These are phyloP conservation scores for Cosmia trapezina DNA, from an alignment of 2,888 invertebrate species.

Conservation along the genomic window DNA sequence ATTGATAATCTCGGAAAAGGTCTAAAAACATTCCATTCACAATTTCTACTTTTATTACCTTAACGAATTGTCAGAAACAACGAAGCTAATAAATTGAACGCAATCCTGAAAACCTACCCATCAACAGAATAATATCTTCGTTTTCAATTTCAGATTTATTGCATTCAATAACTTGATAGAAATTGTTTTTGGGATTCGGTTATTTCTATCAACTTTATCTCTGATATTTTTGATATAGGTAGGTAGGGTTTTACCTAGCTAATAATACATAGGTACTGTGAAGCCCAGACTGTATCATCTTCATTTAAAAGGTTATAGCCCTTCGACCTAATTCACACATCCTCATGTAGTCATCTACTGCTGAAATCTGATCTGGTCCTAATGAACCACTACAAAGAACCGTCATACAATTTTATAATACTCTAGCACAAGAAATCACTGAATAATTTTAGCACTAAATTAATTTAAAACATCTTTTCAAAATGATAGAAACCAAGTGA, in stretches of 20 bases:
- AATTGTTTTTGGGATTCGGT: background rate
- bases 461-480: background rate
- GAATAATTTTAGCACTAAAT: background rate
- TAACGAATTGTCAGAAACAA: conserved; percentile 28
- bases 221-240: background rate
- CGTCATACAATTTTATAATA: background rate
- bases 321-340: conserved; percentile 25
- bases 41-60: conserved; percentile 15
- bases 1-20: conserved; percentile 23
- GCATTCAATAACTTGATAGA: background rate
- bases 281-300: conserved; percentile 2
- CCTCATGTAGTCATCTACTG: background rate
- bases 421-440: background rate
- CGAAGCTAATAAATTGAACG: conserved; percentile 27
- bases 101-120: conserved; percentile 1
- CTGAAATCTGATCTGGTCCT: conserved; percentile 27
- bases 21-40: conserved; percentile 17
- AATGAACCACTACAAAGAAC: background rate
- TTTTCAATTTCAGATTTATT: conserved; percentile 13
- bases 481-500: background rate
- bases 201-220: background rate
- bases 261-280: too few species aligned
- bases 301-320: conserved; percentile 1
- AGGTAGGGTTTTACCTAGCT: too few species aligned
- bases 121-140: background rate